A percentile compares a stretch with the other conserved stretches of the same genome.
Evolutionary conservation across 1,140 invertebrate species (phyloP).

Genomic region (Phortica variegata): DNA sequence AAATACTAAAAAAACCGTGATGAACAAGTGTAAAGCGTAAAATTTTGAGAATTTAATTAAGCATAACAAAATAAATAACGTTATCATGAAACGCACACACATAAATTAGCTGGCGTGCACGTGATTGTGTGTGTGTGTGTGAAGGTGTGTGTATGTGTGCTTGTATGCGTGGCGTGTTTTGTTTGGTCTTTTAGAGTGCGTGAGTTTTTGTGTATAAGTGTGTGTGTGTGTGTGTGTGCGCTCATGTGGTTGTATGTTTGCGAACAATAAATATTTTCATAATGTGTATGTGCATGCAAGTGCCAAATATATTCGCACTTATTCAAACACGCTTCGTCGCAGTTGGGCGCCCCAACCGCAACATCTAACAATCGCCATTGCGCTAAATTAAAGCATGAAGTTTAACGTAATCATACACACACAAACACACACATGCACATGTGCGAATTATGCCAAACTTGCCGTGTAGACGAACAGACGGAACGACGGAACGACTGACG

Average conservation of each 20-base stretch:
- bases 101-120: neutral
- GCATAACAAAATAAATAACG: conserved; percentile 34
- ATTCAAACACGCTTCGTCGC: conserved; percentile 14
- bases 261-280: conserved; percentile 49
- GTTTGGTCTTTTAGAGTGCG: neutral
- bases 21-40: conserved; percentile 19
- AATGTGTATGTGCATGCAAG: conserved; percentile 34
- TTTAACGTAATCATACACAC: too few relatives aligned
- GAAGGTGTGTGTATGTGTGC: neutral
- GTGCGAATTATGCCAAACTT: too few relatives aligned
- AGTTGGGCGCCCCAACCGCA: conserved; percentile 10
- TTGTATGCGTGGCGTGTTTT: neutral
- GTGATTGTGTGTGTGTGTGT: too few relatives aligned
- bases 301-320: conserved; percentile 27
- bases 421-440: too few relatives aligned
- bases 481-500: conserved; percentile 10
- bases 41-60: conserved; percentile 46
- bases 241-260: conserved; percentile 20
- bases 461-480: too few relatives aligned
- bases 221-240: neutral
- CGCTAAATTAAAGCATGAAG: conserved; percentile 39
- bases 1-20: conserved; percentile 13
- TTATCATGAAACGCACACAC: conserved; percentile 3
- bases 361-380: conserved; percentile 5
- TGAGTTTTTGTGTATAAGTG: neutral